Percentiles rank a stretch among this genome's conserved stretches.
Conservation (phyloP, 2,888 invertebrate species). For the Nemapogon koenigi region DNA sequence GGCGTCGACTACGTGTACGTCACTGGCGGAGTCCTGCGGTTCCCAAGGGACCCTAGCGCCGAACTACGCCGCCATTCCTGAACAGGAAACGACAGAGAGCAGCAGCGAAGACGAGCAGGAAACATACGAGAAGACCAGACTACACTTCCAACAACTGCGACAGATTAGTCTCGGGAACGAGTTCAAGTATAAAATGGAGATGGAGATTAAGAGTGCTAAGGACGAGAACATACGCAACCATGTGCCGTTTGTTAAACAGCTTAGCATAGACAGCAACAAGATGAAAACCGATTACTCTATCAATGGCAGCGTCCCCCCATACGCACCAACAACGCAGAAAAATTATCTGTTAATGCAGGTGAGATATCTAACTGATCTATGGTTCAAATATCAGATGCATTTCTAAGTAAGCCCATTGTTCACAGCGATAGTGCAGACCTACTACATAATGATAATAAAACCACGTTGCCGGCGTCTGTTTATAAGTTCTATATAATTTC, state of each 20-base stretch:
- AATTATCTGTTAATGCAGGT: conserved; percentile 52
- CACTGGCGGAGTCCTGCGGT: conserved; percentile 60
- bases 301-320: conserved; percentile 48
- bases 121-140: conserved; percentile 63
- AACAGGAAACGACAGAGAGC: conserved; percentile 47
- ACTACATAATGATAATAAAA: background rate
- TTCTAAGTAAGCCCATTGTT: background rate
- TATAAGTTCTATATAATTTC: too few species aligned
- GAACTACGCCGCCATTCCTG: conserved; percentile 49
- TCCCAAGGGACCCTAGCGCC: conserved; percentile 50
- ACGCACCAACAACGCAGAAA: conserved; percentile 53
- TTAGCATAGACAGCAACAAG: conserved; percentile 65
- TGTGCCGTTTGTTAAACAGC: conserved; percentile 67
- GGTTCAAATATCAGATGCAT: background rate
- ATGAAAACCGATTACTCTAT: conserved; percentile 53
- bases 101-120: conserved; percentile 60
- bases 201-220: conserved; percentile 65
- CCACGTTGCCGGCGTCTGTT: background rate
- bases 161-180: conserved; percentile 69
- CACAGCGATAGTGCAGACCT: background rate
- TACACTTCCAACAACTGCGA: conserved; percentile 67
- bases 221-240: conserved; percentile 66
- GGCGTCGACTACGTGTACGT: conserved; percentile 67
- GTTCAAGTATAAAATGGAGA: conserved; percentile 68
- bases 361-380: conserved; percentile 16